Percentiles rank a stretch among this genome's conserved stretches.
phyloP scores from a whole-genome alignment of 2,888 invertebrate species.

The Drosophila recens region DNA sequence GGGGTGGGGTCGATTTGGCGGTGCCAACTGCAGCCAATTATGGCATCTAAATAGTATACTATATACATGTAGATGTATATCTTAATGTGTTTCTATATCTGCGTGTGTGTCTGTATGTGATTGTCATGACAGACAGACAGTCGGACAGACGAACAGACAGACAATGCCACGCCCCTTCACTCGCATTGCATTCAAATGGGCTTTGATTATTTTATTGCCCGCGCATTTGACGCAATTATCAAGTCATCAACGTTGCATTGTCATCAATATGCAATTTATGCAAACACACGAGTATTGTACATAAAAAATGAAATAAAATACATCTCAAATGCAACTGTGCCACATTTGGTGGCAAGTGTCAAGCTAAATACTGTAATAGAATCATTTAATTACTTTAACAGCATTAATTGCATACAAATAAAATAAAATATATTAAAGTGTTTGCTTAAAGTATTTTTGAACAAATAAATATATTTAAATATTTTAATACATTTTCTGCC shows the following conservation, averaged over 20 bases:
- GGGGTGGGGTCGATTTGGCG: neutral
- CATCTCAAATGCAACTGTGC: slow-evolving; percentile 32
- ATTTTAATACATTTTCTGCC: neutral
- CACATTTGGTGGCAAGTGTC: slow-evolving; percentile 27
- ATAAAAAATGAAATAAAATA: slow-evolving; percentile 24
- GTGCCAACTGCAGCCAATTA: slow-evolving; percentile 61
- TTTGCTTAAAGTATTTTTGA: neutral
- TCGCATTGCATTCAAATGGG: slow-evolving; percentile 60
- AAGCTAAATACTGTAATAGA: slow-evolving; percentile 2
- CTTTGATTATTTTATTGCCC: slow-evolving; percentile 79
- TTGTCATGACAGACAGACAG: slow-evolving; percentile 4
- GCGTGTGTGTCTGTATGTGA: slow-evolving; percentile 12
- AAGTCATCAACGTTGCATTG: slow-evolving; percentile 79
- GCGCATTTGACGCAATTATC: slow-evolving; percentile 80
- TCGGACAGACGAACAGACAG: neutral
- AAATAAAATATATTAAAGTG: neutral
- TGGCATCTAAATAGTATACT: slow-evolving; percentile 77
- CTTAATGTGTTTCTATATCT: slow-evolving; percentile 17
- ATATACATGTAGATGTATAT: slow-evolving; percentile 37
- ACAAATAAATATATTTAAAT: neutral
- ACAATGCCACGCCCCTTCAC: slow-evolving; percentile 25
- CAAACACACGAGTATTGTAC: slow-evolving; percentile 18
- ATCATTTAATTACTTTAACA: neutral
- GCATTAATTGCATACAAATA: neutral
- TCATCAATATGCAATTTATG: slow-evolving; percentile 79